Percentiles rank a stretch among this genome's conserved stretches.
Evolutionary conservation across 2,797 vertebrate genomes (phyloP).

Genomic region (Cynodonichthys magdalenae): DNA sequence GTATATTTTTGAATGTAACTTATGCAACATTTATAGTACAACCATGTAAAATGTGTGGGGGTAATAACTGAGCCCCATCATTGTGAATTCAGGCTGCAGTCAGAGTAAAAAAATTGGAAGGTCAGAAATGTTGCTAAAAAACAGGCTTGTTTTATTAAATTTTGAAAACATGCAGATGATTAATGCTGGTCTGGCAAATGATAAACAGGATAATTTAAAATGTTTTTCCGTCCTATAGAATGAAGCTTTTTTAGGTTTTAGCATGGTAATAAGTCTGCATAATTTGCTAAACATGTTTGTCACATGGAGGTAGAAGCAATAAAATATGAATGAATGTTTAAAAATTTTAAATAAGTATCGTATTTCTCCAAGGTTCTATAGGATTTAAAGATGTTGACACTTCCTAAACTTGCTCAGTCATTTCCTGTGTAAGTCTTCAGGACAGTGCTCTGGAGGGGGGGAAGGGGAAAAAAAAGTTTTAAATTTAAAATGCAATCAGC

Average conservation of each 20-base stretch:
- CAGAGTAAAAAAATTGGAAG: constrained; percentile 12
- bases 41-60: constrained; percentile 58
- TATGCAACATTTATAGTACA: constrained; percentile 61
- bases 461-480: constrained; percentile 63
- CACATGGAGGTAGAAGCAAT: not conserved
- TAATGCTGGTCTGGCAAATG: constrained; percentile 30
- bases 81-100: constrained; percentile 59
- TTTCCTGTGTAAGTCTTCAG: constrained; percentile 54
- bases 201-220: constrained; percentile 30
- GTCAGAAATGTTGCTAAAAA: constrained; percentile 42
- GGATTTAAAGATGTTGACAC: constrained; percentile 45
- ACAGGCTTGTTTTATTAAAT: constrained; percentile 55
- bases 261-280: constrained; percentile 16
- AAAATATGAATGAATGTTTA: not conserved
- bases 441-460: constrained; percentile 47
- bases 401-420: constrained; percentile 51
- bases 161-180: constrained; percentile 47
- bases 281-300: constrained; percentile 18
- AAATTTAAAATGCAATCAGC: constrained; percentile 86
- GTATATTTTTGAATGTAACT: constrained; percentile 63
- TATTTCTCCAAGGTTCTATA: not conserved
- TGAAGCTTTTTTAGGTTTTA: constrained; percentile 21
- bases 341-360: not conserved
- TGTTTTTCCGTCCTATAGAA: constrained; percentile 11
- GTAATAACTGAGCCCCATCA: constrained; percentile 41